Percentiles rank a stretch among this genome's conserved stretches.
phyloP scores from a whole-genome alignment of 1,140 invertebrate species.

The Bombyx mandarina region DNA sequence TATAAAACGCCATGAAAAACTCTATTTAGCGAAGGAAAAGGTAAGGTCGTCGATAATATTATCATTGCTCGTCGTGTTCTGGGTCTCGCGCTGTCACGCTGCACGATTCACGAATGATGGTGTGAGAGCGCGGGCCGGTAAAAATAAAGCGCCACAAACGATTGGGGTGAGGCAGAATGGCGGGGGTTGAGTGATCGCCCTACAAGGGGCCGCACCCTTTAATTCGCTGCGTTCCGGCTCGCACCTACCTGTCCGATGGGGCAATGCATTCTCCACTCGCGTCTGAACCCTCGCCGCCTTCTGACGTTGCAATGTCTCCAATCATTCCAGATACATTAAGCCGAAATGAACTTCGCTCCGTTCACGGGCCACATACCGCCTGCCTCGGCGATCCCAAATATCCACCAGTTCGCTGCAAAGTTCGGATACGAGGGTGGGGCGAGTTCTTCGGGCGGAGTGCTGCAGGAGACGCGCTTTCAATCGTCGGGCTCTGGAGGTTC shows the following conservation, averaged over 20 bases:
- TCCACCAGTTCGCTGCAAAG: conserved; percentile 62
- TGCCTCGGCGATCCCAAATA: conserved; percentile 43
- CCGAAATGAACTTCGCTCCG: conserved; percentile 55
- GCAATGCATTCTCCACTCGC: conserved; percentile 13
- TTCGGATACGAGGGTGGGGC: conserved; percentile 51
- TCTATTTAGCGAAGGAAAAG: conserved; percentile 25
- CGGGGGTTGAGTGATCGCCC: conserved; percentile 59
- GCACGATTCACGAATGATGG: conserved; percentile 29
- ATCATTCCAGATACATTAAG: conserved; percentile 29
- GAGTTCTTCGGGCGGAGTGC: conserved; percentile 28
- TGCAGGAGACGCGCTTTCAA: conserved; percentile 51
- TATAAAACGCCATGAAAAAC: conserved; percentile 51
- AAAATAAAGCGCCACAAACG: conserved; percentile 63
- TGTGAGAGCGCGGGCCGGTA: conserved; percentile 57
- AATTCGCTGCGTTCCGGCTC: conserved; percentile 22
- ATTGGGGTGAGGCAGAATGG: conserved; percentile 64
- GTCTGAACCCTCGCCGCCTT: conserved; percentile 14
- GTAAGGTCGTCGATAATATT: conserved; percentile 31
- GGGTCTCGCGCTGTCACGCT: conserved; percentile 5
- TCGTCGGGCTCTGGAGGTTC: conserved; percentile 17
- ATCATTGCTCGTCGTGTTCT: conserved; percentile 3
- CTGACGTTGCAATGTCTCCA: conserved; percentile 18
- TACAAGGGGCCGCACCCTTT: conserved; percentile 40
- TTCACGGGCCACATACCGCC: conserved; percentile 56
- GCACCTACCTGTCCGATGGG: conserved; percentile 17